These are phyloP conservation scores for Stenolophus ochropezus DNA, from an alignment of 2,888 invertebrate genomes.

Conservation along the genomic window DNA sequence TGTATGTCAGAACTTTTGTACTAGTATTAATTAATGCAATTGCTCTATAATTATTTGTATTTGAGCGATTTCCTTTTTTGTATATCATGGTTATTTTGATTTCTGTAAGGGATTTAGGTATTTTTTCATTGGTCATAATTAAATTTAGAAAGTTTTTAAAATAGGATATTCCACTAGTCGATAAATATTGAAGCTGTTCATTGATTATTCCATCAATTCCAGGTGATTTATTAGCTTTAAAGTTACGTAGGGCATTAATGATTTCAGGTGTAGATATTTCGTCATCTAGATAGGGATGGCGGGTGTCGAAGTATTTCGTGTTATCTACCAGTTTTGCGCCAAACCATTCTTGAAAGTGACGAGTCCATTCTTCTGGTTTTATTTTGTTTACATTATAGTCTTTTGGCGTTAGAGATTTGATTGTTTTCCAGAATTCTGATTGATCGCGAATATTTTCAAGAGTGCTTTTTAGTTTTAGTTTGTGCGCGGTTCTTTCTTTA, in stretches of 20 bases:
- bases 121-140: background rate
- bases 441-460: background rate
- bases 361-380: background rate
- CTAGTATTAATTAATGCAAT: no score
- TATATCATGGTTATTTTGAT: background rate
- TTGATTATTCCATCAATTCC: conserved; percentile 29
- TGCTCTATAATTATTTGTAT: conserved; percentile 36
- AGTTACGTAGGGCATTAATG: background rate
- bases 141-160: no score
- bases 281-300: no score
- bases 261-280: conserved; percentile 17
- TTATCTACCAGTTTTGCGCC: background rate
- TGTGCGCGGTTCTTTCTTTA: background rate
- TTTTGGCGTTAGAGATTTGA: background rate
- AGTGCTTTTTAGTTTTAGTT: background rate
- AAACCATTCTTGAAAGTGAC: background rate
- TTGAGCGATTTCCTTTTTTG: conserved; percentile 19
- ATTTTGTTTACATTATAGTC: background rate
- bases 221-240: conserved; percentile 10
- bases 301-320: background rate
- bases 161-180: conserved; percentile 1
- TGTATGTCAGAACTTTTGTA: no score
- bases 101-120: background rate
- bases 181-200: conserved; percentile 10
- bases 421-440: background rate